Percentiles rank a stretch among this genome's conserved stretches.
phyloP scores from a whole-genome alignment of 2,888 invertebrate species.

The Diaperis boleti region DNA sequence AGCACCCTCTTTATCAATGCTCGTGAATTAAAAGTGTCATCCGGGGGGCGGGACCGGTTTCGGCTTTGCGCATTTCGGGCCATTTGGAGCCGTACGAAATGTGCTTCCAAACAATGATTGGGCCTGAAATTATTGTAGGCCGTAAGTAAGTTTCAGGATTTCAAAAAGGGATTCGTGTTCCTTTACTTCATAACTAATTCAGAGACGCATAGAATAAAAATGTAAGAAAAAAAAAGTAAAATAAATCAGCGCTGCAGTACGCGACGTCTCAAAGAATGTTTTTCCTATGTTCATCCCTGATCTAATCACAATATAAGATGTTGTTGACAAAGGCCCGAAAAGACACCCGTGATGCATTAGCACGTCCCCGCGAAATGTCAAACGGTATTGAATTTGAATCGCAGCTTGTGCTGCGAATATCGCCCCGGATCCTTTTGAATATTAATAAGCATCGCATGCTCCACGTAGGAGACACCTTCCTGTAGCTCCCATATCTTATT shows the following conservation, averaged over 20 bases:
- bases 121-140: no score
- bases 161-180: no score
- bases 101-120: no score
- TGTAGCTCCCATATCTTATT: slow-evolving; percentile 39
- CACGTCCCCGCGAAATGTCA: slow-evolving; percentile 26
- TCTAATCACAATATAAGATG: neutral
- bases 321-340: slow-evolving; percentile 3
- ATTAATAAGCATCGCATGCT: slow-evolving; percentile 43
- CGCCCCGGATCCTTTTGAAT: slow-evolving; percentile 37
- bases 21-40: slow-evolving; percentile 54
- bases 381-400: slow-evolving; percentile 32
- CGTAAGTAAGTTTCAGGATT: no score
- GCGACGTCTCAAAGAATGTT: neutral
- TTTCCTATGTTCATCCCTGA: neutral
- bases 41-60: neutral
- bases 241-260: neutral
- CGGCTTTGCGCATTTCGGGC: neutral
- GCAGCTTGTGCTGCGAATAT: slow-evolving; percentile 26
- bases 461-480: slow-evolving; percentile 42
- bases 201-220: no score
- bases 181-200: no score
- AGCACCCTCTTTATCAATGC: slow-evolving; percentile 51
- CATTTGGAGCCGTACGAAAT: neutral
- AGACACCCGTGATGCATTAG: slow-evolving; percentile 18
- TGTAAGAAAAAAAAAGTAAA: no score